Evolutionary conservation across 2,797 vertebrate species (phyloP).

Genomic region (Lacerta viridis): DNA sequence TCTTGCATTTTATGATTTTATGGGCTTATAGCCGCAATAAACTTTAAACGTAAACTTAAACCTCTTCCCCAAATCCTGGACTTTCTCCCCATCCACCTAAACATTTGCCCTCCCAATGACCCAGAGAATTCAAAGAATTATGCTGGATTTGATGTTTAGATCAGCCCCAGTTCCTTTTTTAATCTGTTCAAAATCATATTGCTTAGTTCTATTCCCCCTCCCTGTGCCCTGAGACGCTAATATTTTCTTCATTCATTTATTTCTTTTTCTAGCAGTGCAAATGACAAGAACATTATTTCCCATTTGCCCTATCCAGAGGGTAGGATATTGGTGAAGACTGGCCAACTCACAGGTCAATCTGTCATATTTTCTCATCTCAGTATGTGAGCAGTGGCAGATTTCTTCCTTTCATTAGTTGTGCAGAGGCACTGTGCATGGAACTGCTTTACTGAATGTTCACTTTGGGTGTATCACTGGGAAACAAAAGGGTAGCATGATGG

Average conservation of each 20-base stretch:
- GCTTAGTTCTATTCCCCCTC: background rate
- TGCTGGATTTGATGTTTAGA: background rate
- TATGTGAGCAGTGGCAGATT: background rate
- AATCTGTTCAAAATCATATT: background rate
- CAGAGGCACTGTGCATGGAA: background rate
- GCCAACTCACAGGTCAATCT: background rate
- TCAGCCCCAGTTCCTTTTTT: background rate
- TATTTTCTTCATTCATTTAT: conserved; percentile 35
- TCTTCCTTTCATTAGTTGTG: background rate
- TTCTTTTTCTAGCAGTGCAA: background rate
- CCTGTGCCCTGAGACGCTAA: background rate
- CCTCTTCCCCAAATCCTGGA: background rate
- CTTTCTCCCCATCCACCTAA: background rate
- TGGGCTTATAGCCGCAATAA: no score
- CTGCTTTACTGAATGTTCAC: background rate
- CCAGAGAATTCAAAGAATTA: background rate
- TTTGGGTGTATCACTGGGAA: background rate
- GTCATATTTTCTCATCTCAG: background rate
- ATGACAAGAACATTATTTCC: conserved; percentile 23
- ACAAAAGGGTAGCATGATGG: no score
- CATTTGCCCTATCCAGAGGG: conserved; percentile 8
- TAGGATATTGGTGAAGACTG: conserved; percentile 12
- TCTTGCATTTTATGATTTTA: no score
- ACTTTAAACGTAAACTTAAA: no score
- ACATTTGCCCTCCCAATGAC: background rate